These are phyloP conservation scores for Drosophila aldrichi DNA, from an alignment of 2,888 invertebrate genomes.

Conservation along the genomic window DNA sequence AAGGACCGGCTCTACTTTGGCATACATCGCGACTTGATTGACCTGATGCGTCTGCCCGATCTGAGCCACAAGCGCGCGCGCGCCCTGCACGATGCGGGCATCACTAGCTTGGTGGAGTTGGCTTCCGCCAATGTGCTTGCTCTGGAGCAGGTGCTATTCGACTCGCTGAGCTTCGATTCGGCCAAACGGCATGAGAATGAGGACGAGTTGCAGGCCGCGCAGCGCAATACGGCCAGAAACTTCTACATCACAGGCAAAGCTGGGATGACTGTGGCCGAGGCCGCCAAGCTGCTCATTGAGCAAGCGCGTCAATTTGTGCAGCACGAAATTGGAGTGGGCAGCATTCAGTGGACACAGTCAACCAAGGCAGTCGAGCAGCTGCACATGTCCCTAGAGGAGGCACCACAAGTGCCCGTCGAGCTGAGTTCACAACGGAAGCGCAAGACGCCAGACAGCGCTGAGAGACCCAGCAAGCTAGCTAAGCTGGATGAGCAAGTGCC, in stretches of 20 bases:
- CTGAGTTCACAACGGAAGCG: slow-evolving; percentile 33
- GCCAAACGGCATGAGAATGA: slow-evolving; percentile 91
- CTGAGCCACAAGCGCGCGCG: slow-evolving; percentile 94
- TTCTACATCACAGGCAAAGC: slow-evolving; percentile 93
- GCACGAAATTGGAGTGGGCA: slow-evolving; percentile 90
- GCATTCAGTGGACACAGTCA: slow-evolving; percentile 88
- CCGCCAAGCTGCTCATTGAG: slow-evolving; percentile 90
- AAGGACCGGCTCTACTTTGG: slow-evolving; percentile 97
- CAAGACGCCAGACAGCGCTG: slow-evolving; percentile 26
- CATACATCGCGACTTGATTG: slow-evolving; percentile 95
- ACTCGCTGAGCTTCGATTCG: slow-evolving; percentile 94
- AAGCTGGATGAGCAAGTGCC: slow-evolving; percentile 21
- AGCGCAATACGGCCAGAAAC: slow-evolving; percentile 89
- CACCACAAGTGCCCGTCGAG: not conserved
- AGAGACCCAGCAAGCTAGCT: slow-evolving; percentile 21
- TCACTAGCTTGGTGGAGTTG: slow-evolving; percentile 91
- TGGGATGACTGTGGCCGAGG: slow-evolving; percentile 92
- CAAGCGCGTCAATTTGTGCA: slow-evolving; percentile 91
- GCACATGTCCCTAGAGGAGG: slow-evolving; percentile 62
- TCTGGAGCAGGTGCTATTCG: slow-evolving; percentile 91
- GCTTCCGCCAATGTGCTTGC: slow-evolving; percentile 90
- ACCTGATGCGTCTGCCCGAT: slow-evolving; percentile 93
- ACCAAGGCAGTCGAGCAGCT: slow-evolving; percentile 14
- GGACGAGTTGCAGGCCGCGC: slow-evolving; percentile 88
- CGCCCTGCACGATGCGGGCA: slow-evolving; percentile 92